Conservation (phyloP, 2,888 invertebrate species). For the Danaus chrysippus region DNA sequence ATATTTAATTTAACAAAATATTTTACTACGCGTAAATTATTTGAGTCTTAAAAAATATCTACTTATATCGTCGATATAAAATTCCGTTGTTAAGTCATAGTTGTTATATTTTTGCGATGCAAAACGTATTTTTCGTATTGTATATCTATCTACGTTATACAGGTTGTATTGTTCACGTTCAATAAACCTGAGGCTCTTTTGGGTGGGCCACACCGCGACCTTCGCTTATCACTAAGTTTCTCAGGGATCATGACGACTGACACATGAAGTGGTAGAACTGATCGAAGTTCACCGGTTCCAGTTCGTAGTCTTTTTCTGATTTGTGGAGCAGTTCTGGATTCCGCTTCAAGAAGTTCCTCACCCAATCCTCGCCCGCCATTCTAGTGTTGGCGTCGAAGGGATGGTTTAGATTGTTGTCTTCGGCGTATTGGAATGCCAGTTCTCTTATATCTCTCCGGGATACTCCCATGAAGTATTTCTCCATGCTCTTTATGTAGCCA, state of each 20-base stretch:
- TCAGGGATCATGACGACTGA: slow-evolving; percentile 61
- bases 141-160: slow-evolving; percentile 20
- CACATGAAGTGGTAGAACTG: slow-evolving; percentile 77
- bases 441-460: slow-evolving; percentile 70
- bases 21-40: slow-evolving; percentile 28
- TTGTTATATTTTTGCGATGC: slow-evolving; percentile 15
- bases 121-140: slow-evolving; percentile 15
- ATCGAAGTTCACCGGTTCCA: slow-evolving; percentile 73
- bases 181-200: slow-evolving; percentile 46
- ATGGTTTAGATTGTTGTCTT: slow-evolving; percentile 66
- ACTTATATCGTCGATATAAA: slow-evolving; percentile 20
- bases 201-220: slow-evolving; percentile 49
- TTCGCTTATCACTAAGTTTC: slow-evolving; percentile 32
- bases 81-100: slow-evolving; percentile 25
- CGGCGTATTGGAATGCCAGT: slow-evolving; percentile 74
- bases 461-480: slow-evolving; percentile 72
- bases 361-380: slow-evolving; percentile 76
- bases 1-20: slow-evolving; percentile 26
- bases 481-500: slow-evolving; percentile 74
- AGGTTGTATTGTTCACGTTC: slow-evolving; percentile 9
- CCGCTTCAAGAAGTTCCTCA: slow-evolving; percentile 71
- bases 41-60: slow-evolving; percentile 25
- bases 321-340: slow-evolving; percentile 67
- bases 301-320: slow-evolving; percentile 58
- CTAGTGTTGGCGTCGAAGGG: slow-evolving; percentile 70